Base-by-base conservation (phyloP, 1,140 invertebrate species). In the Zaprionus nigranus region DNA sequence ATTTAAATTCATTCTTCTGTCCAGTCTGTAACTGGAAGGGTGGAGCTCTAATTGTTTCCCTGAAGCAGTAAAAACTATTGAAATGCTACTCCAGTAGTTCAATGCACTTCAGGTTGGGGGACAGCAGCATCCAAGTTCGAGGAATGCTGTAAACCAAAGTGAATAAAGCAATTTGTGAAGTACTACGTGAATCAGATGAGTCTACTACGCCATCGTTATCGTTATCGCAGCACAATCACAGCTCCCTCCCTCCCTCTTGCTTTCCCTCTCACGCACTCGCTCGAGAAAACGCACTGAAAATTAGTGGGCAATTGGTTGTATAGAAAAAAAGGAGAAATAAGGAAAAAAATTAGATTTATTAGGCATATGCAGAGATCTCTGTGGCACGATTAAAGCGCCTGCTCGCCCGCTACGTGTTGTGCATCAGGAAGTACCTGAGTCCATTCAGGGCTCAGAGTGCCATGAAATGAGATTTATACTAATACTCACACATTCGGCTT, bases 1-100 rank as follows among this genome's bases (percentile, higher is more conserved):
- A 90, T 88, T 88, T 79, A 85, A 88, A 88, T 88, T 85, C 85
- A 88, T 88, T 88, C 75, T 76, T n/a, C n/a, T 74, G 80, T 87
- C 77, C 58, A 74, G 46, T 24, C 20, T 1, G 13, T 17, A 49
- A 20, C 46, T 12, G 6, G 1, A 9, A 43, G 40, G 15, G 40
- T n/a, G 40, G 40, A 11, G 11, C 17, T 51, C 46, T 72, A 87
- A 87, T 87, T 88, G 83, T 59, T 87, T 87, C 83, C 67, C 68
- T 83, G 83, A 87, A 87, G 62, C 59, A 79, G 66, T 79, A 76
- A 58, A 66, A 83, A 85, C 69, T 81, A 88, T 86, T 86, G 74
- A 83, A 86, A 83, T 83, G 83, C 83, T 80, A 83, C 84, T 80
- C 84, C 70, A 80, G 83, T 83, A 86, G 84, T 79, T 65, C n/a